These are phyloP conservation scores for Riparia riparia DNA, from an alignment of 2,113 vertebrate genomes.

Conservation along the genomic window DNA sequence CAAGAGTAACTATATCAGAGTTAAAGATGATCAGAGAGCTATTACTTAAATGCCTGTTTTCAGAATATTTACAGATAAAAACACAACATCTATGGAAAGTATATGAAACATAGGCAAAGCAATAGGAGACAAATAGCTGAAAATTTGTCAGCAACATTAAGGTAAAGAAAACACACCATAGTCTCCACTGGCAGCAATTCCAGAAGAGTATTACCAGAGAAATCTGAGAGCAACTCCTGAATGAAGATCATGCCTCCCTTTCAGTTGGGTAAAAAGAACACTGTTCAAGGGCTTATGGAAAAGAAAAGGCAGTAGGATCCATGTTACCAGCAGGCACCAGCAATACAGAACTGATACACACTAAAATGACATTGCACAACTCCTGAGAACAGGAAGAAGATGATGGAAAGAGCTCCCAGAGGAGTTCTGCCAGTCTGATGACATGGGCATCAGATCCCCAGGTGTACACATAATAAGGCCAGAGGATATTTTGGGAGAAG, in stretches of 20 bases:
- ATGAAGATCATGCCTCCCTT: background rate
- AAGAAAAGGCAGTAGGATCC: background rate
- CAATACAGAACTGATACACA: background rate
- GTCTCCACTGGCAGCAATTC: background rate
- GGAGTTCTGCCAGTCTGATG: background rate
- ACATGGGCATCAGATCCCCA: background rate
- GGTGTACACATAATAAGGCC: background rate
- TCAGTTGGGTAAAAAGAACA: background rate
- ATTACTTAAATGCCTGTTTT: background rate
- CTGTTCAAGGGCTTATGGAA: background rate
- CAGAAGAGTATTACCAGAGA: background rate
- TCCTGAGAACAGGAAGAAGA: background rate
- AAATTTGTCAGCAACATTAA: background rate
- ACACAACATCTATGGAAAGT: background rate
- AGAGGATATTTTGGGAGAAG: background rate
- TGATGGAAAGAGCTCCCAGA: background rate
- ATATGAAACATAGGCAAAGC: background rate
- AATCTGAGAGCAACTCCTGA: background rate
- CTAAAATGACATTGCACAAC: background rate
- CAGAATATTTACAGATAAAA: background rate
- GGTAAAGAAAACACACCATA: background rate
- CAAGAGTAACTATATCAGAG: background rate
- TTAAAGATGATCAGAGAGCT: background rate
- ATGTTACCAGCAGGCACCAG: background rate
- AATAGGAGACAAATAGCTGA: background rate